phyloP scores from a whole-genome alignment of 2,113 vertebrate genomes.

The chimpanzee (Pan troglodytes) region NHGRI_mPanTro3-v2.1_pri NC_072398.2:179316501-179317000 shows the following conservation, averaged over 20 bases:
- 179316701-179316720: too few relatives aligned
- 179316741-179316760: too few relatives aligned
- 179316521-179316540: not conserved
- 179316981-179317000: not conserved
- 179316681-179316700: not conserved
- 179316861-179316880: slow-evolving; percentile 36
- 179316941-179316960: not conserved
- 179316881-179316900: not conserved
- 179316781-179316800: not conserved
- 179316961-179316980: not conserved
- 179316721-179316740: too few relatives aligned
- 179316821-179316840: slow-evolving; percentile 8
- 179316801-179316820: not conserved
- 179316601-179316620: not conserved
- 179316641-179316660: not conserved
- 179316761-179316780: slow-evolving; percentile 9
- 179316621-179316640: slow-evolving; percentile 23
- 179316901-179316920: not conserved
- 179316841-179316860: not conserved
- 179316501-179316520: not conserved
- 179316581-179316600: not conserved
- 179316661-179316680: not conserved
- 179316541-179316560: not conserved
- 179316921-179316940: not conserved
- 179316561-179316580: not conserved